Percentiles rank a stretch among this genome's conserved stretches.
phyloP scores from a whole-genome alignment of 2,888 invertebrate species.

The Nomada ferruginata region DNA sequence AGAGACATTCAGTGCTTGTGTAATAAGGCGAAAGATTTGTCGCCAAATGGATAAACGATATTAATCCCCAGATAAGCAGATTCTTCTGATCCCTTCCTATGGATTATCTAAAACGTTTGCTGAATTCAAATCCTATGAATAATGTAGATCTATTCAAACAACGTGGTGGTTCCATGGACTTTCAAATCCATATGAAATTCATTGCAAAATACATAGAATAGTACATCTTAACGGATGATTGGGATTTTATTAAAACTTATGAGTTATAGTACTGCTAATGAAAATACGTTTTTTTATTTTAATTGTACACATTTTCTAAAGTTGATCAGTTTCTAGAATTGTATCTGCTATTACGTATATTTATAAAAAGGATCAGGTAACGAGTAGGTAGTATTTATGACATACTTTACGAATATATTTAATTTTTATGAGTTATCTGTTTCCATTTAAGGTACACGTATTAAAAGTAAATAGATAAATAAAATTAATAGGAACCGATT shows the following conservation, averaged over 20 bases:
- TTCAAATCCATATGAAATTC: not conserved
- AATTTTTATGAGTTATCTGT: no score
- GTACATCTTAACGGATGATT: not conserved
- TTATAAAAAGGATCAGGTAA: no score
- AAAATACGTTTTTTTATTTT: not conserved
- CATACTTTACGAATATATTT: no score
- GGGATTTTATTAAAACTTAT: not conserved
- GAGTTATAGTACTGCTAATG: no score
- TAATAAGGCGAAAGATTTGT: not conserved
- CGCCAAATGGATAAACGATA: constrained; percentile 1
- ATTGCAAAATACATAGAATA: not conserved
- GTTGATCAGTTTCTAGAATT: no score
- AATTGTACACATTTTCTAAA: no score
- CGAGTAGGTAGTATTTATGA: no score
- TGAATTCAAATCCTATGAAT: constrained; percentile 6
- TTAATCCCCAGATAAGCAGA: constrained; percentile 14
- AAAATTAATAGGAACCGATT: no score
- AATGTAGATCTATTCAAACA: constrained; percentile 9
- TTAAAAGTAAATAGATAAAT: no score
- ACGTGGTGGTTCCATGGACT: constrained; percentile 6
- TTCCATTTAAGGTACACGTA: no score
- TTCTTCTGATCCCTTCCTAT: not conserved
- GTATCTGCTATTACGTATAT: no score
- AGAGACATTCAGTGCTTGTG: no score
- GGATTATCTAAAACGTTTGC: constrained; percentile 8